A percentile compares a stretch with the other conserved stretches of the same genome.
Conservation (phyloP, 2,888 invertebrate species). For the Andrena hattorfiana region DNA sequence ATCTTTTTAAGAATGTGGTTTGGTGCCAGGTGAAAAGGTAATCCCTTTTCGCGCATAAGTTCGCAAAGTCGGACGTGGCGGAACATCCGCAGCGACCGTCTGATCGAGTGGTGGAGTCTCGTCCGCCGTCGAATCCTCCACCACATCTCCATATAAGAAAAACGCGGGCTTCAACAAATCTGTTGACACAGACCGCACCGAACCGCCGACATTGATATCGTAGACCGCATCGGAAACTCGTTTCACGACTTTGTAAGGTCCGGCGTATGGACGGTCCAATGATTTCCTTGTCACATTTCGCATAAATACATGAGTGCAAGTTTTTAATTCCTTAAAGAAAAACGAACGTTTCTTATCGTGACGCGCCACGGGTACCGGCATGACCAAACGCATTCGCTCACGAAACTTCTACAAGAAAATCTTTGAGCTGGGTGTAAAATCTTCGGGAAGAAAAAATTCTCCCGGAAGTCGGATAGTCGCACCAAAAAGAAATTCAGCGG, state of each 20-base stretch:
- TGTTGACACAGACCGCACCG: not conserved
- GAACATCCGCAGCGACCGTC: too few relatives aligned
- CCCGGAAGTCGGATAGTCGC: constrained; percentile 7
- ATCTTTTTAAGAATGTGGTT: too few relatives aligned
- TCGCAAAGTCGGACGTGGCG: too few relatives aligned
- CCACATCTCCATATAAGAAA: not conserved
- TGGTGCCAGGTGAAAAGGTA: too few relatives aligned
- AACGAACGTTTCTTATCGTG: not conserved
- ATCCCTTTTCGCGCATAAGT: too few relatives aligned
- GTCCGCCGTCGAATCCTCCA: too few relatives aligned
- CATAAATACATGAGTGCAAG: constrained; percentile 12
- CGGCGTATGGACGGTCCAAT: not conserved
- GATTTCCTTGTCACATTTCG: not conserved
- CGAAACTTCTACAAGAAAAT: constrained; percentile 20
- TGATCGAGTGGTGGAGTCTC: too few relatives aligned
- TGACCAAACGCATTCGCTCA: constrained; percentile 14
- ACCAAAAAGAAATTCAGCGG: not conserved
- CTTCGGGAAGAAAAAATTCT: not conserved
- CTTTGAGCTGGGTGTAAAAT: not conserved
- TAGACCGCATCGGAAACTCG: not conserved
- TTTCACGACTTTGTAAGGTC: not conserved
- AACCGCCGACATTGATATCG: constrained; percentile 3
- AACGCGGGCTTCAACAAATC: not conserved
- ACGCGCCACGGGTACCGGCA: not conserved
- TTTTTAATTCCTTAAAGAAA: constrained; percentile 13